Base-by-base conservation (phyloP, 2,113 vertebrate genomes). In the Lophotis ruficrista region DNA sequence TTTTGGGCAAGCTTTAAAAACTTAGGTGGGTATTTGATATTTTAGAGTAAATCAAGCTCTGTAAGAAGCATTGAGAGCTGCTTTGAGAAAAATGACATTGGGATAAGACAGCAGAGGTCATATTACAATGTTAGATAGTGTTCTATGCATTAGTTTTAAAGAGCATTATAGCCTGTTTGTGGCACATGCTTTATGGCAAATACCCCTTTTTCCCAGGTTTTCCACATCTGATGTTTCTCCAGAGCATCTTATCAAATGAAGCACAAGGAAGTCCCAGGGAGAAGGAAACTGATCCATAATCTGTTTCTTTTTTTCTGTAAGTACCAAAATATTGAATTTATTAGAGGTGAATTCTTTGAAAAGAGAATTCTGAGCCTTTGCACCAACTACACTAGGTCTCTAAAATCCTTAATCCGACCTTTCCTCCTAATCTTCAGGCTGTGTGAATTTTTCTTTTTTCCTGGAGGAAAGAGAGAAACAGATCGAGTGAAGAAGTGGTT, bases 21-120 rank as follows among this genome's bases (percentile, higher is more conserved):
- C 77, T 56, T 24, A 66, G 8, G 6, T 50, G 27, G 33, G 12
- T 0, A 1, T 82, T 77, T 84, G 54, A 37, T 0, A 0, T 81
- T 87, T 73, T 60, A 45, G 28, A 33, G 19, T 54, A 81, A 81
- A 71, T 33, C 7, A 43, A 71, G 6, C 12, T 66, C 11, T 83
- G 7, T 45, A 60, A 68, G 35, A 92, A 84, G 56, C 22, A 60
- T 30, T 24, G 9, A 47, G 10, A 61, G 12, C 22, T 69, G 6
- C 3, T 30, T 41, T 51, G 13, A 73, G 64, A 73, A 88, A 78
- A 73, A 78, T 1, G 0, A 30, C 48, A 64, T 7, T 82, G 60
- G 7, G 6, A 27, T 56, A 61, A 70, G 31, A 71, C 10, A 58
- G 8, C 9, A 28, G 7, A 58, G 7, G 24, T 54, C 4, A 24